A percentile compares a stretch with the other conserved stretches of the same genome.
Evolutionary conservation across 2,797 vertebrate species (phyloP).

Genomic region (Picus viridis): DNA sequence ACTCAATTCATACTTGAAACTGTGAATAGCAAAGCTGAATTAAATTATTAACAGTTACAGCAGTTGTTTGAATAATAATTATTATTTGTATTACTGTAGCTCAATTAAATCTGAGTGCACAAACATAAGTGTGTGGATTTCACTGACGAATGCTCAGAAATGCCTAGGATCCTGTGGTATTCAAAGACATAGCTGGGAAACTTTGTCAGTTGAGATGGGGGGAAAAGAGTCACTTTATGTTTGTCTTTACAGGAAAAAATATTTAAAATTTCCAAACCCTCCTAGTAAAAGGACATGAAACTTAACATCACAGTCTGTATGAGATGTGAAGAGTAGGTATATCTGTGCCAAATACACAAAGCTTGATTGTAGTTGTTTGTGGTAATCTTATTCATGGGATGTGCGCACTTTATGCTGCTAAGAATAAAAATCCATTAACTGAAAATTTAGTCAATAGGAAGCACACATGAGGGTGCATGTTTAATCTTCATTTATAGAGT

Average conservation of each 20-base stretch:
- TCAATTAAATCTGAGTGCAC: background rate
- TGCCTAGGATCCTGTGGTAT: background rate
- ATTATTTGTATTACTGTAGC: background rate
- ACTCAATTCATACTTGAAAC: background rate
- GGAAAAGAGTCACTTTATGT: background rate
- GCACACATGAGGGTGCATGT: background rate
- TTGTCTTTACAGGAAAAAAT: background rate
- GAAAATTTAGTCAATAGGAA: background rate
- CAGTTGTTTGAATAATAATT: background rate
- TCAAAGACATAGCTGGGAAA: background rate
- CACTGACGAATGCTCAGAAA: background rate
- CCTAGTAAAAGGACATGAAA: background rate
- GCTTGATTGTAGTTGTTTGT: background rate
- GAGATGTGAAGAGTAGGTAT: background rate
- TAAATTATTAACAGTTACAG: background rate
- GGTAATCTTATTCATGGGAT: no score
- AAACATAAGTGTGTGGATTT: background rate
- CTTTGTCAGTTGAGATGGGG: background rate
- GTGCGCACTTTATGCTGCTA: background rate
- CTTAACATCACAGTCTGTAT: background rate
- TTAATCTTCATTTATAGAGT: background rate
- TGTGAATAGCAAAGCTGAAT: background rate
- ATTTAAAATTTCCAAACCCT: background rate
- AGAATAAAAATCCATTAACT: background rate
- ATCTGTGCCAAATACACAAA: background rate